Evolutionary conservation across 2,888 invertebrate genomes (phyloP), one percentile per base, ranked within the genome.

Genomic region (Diplolepis rosae): DNA sequence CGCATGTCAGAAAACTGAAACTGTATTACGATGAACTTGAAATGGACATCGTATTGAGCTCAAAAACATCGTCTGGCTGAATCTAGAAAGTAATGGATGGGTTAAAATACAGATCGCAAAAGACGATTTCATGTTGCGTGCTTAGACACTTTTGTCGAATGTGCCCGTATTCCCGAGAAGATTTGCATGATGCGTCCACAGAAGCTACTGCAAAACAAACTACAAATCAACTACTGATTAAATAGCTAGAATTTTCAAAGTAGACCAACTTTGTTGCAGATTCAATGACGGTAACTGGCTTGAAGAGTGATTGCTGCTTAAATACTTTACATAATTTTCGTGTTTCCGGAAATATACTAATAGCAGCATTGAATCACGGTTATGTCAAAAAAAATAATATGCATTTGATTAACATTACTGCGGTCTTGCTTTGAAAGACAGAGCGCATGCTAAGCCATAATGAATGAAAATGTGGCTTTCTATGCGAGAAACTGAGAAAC

Each of bases 401-500:
- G 48, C 74, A 72, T 54, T 71, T 70, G 35, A 45, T 66, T 15
- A 71, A 69, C 70, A 74, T 73, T 56, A 66, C 70, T 39, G 72
- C 65, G 42, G 67, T 54, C 54, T 71, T 72, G 72, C 48, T 77
- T 24, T 13, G 69, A 56, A 68, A 65, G 24, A 51, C 66, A 39
- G 76, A 77, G 13, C 77, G 77, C 39, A 42, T 35, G 0, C 48
- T 77, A 22, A 74, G 73, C 56, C 74, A 77, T 54, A 79, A 79
- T 77, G 73, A 24, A 76, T 75, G 74, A 78, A 79, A 56, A 78
- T 54, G 9, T 79, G 79, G 77, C 76, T 72, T 22, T 56, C 78
- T 3, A 70, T 76, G 0, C 22, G 80, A n/a, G n/a, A n/a, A n/a
- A n/a, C n/a, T n/a, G n/a, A n/a, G n/a, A n/a, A 11, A 24, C 7